Conservation (phyloP, 2,888 invertebrate species). For the Xestia c-nigrum region DNA sequence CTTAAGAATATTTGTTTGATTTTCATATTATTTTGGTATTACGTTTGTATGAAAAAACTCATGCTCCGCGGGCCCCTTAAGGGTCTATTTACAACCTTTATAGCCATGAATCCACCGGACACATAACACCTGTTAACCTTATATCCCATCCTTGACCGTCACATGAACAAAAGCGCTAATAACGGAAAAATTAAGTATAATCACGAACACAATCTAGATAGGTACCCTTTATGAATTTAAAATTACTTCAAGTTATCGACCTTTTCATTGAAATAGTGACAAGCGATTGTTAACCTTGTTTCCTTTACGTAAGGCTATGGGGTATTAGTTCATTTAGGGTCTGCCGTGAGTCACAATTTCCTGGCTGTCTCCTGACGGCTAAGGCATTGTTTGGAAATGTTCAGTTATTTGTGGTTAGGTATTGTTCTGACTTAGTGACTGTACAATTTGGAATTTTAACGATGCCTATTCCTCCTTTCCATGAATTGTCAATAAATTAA, state of each 20-base stretch:
- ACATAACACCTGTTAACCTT: background rate
- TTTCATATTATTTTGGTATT: too few species aligned
- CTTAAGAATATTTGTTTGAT: too few species aligned
- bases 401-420: slow-evolving; percentile 33
- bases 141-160: slow-evolving; percentile 34
- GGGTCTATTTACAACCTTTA: background rate
- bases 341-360: slow-evolving; percentile 66
- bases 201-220: slow-evolving; percentile 68
- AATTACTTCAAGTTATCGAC: slow-evolving; percentile 66
- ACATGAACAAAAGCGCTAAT: background rate
- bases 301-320: background rate
- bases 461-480: background rate
- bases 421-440: slow-evolving; percentile 39
- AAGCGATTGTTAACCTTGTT: slow-evolving; percentile 32
- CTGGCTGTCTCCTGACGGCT: slow-evolving; percentile 59
- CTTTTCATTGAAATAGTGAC: slow-evolving; percentile 16
- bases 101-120: background rate
- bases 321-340: slow-evolving; percentile 14
- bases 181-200: slow-evolving; percentile 45
- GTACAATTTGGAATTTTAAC: slow-evolving; percentile 39
- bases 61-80: too few species aligned
- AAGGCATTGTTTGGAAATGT: slow-evolving; percentile 58
- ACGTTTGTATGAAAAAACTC: too few species aligned
- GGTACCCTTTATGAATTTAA: slow-evolving; percentile 69
- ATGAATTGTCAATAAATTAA: background rate